Percentiles rank a stretch among this genome's conserved stretches.
Conservation (phyloP, 1,140 invertebrate genomes). For the Brachionus rubens region DNA sequence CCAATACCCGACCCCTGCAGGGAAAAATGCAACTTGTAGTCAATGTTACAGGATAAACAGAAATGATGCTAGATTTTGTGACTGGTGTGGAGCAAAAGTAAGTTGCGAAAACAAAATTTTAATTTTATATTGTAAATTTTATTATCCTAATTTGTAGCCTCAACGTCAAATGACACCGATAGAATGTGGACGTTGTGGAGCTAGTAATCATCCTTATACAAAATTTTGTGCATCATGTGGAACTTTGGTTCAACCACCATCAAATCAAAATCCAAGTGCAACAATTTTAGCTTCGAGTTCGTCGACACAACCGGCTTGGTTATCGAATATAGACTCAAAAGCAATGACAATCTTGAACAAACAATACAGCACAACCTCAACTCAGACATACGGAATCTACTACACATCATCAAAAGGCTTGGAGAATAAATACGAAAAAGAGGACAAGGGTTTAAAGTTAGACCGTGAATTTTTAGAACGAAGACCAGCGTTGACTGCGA, state of each 20-base stretch:
- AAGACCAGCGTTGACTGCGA: conserved; percentile 55
- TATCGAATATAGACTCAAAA: conserved; percentile 41
- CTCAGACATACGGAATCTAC: conserved; percentile 60
- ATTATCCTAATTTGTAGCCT: neutral
- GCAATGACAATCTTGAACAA: conserved; percentile 38
- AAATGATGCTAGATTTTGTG: conserved; percentile 55
- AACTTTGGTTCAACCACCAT: conserved; percentile 50
- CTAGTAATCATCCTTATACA: conserved; percentile 52
- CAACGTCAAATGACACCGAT: conserved; percentile 29
- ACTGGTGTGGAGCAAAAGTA: conserved; percentile 57
- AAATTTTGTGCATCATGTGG: conserved; percentile 53
- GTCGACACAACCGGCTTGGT: conserved; percentile 38
- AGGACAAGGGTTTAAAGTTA: conserved; percentile 51
- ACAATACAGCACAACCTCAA: conserved; percentile 49
- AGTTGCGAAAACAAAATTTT: neutral
- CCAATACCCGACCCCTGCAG: conserved; percentile 34
- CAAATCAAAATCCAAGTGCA: conserved; percentile 49
- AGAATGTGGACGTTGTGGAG: conserved; percentile 52
- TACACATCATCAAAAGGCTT: conserved; percentile 57
- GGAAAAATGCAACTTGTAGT: conserved; percentile 51
- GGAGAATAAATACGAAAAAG: conserved; percentile 51
- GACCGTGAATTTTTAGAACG: conserved; percentile 57
- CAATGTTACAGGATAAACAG: conserved; percentile 55
- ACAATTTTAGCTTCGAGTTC: conserved; percentile 49
- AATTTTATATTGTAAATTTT: neutral